Evolutionary conservation across 2,888 invertebrate genomes (phyloP).

Genomic region (Synanthedon tipuliformis): DNA sequence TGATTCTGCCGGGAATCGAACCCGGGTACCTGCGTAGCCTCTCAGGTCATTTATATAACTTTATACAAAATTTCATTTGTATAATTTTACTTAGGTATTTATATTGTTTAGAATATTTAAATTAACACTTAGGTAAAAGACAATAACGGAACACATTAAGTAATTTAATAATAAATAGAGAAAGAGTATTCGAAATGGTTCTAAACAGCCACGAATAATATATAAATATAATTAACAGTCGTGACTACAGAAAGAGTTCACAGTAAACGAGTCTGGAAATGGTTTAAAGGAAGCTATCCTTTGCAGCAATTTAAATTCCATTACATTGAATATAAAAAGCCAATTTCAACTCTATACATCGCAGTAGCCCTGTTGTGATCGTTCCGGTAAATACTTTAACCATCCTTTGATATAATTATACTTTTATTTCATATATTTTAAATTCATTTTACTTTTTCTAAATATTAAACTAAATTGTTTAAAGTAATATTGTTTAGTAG

Average conservation of each 20-base stretch:
- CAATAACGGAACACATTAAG: no score
- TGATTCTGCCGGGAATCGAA: no score
- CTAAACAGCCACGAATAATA: constrained; percentile 17
- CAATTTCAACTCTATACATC: constrained; percentile 37
- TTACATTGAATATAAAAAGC: constrained; percentile 52
- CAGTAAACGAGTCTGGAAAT: constrained; percentile 39
- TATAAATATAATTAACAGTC: constrained; percentile 51
- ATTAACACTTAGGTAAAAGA: no score
- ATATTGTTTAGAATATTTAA: no score
- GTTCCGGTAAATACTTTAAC: constrained; percentile 25
- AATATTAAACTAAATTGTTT: constrained; percentile 9
- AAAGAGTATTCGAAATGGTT: background rate
- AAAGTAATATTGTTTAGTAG: no score
- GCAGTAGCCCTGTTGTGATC: constrained; percentile 12
- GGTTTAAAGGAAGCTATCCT: constrained; percentile 48
- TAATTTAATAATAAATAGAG: no score
- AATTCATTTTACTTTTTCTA: constrained; percentile 3
- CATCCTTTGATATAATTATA: no score
- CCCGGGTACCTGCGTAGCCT: no score
- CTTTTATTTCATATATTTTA: no score
- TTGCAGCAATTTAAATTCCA: constrained; percentile 54
- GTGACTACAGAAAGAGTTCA: constrained; percentile 45
- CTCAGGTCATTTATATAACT: no score
- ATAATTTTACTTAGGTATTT: no score
- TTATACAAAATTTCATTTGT: no score